Conservation (phyloP, 2,888 invertebrate genomes). For the Idaea straminata region DNA sequence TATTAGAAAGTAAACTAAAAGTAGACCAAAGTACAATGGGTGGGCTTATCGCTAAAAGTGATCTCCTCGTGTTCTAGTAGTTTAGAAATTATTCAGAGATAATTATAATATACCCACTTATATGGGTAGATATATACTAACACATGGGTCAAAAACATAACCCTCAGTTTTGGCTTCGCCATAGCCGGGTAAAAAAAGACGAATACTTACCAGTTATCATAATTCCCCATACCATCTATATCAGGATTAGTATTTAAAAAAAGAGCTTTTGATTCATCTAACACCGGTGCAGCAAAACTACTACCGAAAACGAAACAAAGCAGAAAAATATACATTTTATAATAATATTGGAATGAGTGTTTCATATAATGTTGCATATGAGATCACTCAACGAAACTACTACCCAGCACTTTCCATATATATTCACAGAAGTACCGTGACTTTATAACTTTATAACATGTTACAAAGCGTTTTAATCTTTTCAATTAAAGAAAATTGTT, state of each 20-base stretch:
- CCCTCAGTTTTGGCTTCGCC: no score
- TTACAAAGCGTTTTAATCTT: neutral
- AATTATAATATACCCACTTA: no score
- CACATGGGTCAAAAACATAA: no score
- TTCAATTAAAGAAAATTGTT: neutral
- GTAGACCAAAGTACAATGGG: neutral
- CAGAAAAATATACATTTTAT: neutral
- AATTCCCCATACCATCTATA: conserved; percentile 28
- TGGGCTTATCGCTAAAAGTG: neutral
- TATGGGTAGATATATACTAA: no score
- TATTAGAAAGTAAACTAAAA: neutral
- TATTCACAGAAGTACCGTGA: neutral
- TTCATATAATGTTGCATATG: neutral
- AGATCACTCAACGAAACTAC: neutral
- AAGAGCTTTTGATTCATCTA: conserved; percentile 15
- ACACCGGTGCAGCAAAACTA: conserved; percentile 6
- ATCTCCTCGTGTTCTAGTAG: no score
- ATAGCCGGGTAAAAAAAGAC: no score
- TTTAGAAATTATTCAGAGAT: no score
- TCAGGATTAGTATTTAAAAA: conserved; percentile 9
- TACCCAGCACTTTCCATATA: neutral
- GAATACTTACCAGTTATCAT: conserved; percentile 30
- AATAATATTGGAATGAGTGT: neutral
- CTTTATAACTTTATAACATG: neutral
- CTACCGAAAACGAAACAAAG: conserved; percentile 4